Evolutionary conservation across 1,140 invertebrate species (phyloP).

Genomic region (Ceratina japonica): DNA sequence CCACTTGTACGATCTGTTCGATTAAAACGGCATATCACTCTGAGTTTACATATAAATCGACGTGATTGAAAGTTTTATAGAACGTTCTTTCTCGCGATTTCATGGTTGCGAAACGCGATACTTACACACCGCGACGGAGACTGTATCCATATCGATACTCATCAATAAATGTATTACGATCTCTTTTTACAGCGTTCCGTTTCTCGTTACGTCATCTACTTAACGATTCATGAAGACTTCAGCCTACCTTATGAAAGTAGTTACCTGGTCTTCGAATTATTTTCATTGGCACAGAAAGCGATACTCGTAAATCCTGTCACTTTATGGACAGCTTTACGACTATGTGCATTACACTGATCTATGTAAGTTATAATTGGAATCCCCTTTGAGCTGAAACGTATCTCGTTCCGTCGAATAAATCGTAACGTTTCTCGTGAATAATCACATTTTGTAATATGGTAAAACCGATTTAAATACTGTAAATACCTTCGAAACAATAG

Average conservation of each 20-base stretch:
- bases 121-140: too few relatives aligned
- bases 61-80: too few relatives aligned
- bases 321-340: conserved; percentile 46
- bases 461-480: neutral
- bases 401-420: conserved; percentile 19
- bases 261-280: neutral
- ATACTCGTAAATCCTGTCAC: conserved; percentile 31
- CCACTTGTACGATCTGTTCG: too few relatives aligned
- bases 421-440: conserved; percentile 32
- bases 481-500: too few relatives aligned
- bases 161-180: too few relatives aligned
- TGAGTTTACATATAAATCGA: too few relatives aligned
- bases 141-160: too few relatives aligned
- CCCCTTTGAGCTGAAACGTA: conserved; percentile 4
- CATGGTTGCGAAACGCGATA: too few relatives aligned
- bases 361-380: conserved; percentile 46
- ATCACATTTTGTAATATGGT: conserved; percentile 20
- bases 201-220: neutral
- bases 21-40: too few relatives aligned
- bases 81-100: too few relatives aligned
- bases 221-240: neutral
- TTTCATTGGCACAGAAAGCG: conserved; percentile 28
- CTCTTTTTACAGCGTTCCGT: neutral
- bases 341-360: conserved; percentile 10
- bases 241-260: neutral